A percentile compares a stretch with the other conserved stretches of the same genome.
phyloP scores from a whole-genome alignment of 2,797 vertebrate genomes.

The Xenopus petersii region DNA sequence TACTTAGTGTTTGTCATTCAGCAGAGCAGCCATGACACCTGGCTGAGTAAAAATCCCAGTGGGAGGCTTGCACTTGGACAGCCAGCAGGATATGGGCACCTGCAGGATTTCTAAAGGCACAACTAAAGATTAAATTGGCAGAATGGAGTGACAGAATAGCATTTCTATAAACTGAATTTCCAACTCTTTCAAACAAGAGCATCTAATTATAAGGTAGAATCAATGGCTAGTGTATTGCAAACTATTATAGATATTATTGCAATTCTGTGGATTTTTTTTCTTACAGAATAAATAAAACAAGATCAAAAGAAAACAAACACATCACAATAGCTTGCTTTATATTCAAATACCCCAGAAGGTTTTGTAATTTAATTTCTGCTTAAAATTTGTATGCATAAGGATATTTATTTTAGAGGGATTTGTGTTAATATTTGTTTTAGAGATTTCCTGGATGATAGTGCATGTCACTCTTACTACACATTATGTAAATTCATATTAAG shows the following conservation, averaged over 20 bases:
- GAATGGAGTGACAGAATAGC: slow-evolving; percentile 58
- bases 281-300: slow-evolving; percentile 40
- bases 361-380: no score
- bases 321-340: not conserved
- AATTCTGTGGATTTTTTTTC: slow-evolving; percentile 22
- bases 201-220: slow-evolving; percentile 52
- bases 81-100: slow-evolving; percentile 68
- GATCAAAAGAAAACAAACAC: slow-evolving; percentile 37
- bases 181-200: slow-evolving; percentile 65
- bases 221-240: slow-evolving; percentile 46
- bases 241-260: slow-evolving; percentile 36
- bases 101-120: slow-evolving; percentile 73
- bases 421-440: no score
- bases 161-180: slow-evolving; percentile 62
- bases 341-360: no score
- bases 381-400: not conserved
- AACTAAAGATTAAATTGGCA: slow-evolving; percentile 76
- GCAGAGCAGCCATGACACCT: slow-evolving; percentile 73
- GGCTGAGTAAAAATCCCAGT: slow-evolving; percentile 81
- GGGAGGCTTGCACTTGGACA: slow-evolving; percentile 74
- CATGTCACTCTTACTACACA: no score
- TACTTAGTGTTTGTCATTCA: slow-evolving; percentile 81
- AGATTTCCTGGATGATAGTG: no score
- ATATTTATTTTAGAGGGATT: no score
- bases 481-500: no score